These are phyloP conservation scores for Ptychobarbus kaznakovi DNA, from an alignment of 2,797 vertebrate genomes.

Conservation along the genomic window DNA sequence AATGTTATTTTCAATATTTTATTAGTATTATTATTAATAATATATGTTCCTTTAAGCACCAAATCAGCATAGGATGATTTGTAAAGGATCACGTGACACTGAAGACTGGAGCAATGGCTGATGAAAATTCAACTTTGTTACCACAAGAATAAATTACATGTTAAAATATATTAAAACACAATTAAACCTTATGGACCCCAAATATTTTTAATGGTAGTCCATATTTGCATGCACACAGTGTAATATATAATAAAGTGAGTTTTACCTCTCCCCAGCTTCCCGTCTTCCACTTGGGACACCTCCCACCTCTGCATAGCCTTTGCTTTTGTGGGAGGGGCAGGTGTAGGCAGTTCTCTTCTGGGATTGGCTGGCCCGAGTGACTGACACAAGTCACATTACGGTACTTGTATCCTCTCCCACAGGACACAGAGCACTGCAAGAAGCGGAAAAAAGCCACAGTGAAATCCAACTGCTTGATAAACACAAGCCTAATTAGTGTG, in stretches of 20 bases:
- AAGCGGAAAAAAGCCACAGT: slow-evolving; percentile 61
- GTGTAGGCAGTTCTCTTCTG: slow-evolving; percentile 88
- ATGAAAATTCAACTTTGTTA: background rate
- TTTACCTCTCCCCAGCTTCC: slow-evolving; percentile 93
- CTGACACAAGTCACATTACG: slow-evolving; percentile 89
- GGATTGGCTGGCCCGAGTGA: slow-evolving; percentile 82
- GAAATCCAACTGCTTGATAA: slow-evolving; percentile 37
- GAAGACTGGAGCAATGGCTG: background rate
- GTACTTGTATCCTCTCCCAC: slow-evolving; percentile 90
- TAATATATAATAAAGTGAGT: background rate
- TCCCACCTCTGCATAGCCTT: slow-evolving; percentile 88
- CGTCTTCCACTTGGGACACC: slow-evolving; percentile 94
- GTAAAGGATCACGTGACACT: background rate
- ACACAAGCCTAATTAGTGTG: slow-evolving; percentile 23
- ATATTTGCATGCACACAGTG: background rate
- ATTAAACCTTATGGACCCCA: background rate
- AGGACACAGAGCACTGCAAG: slow-evolving; percentile 92
- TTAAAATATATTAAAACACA: background rate
- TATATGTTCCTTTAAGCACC: background rate
- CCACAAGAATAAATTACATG: background rate
- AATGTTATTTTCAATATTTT: background rate
- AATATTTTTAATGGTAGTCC: background rate
- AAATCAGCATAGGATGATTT: background rate
- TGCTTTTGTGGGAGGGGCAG: slow-evolving; percentile 85
- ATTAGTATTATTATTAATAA: background rate